phyloP scores from a whole-genome alignment of 2,888 invertebrate genomes.

The Melieria crassipennis region DNA sequence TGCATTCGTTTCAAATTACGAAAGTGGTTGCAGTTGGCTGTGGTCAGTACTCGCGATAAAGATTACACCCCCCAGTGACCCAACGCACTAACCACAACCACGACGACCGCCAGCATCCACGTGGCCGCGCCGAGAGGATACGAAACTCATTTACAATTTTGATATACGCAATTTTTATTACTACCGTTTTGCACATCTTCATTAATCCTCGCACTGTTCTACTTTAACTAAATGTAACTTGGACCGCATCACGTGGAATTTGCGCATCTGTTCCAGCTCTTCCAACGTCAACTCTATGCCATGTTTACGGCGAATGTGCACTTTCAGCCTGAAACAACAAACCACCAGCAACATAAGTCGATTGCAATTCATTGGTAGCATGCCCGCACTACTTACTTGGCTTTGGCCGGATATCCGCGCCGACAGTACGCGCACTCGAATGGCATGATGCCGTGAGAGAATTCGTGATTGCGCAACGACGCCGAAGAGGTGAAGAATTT shows the following conservation, averaged over 20 bases:
- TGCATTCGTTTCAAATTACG: too few species aligned
- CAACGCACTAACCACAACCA: too few species aligned
- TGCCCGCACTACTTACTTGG: slow-evolving; percentile 46
- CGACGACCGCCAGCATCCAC: too few species aligned
- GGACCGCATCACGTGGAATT: slow-evolving; percentile 49
- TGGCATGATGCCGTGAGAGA: slow-evolving; percentile 51
- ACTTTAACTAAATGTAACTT: slow-evolving; percentile 48
- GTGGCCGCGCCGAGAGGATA: too few species aligned
- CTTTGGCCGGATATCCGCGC: slow-evolving; percentile 50
- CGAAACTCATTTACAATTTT: too few species aligned
- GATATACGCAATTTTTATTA: too few species aligned
- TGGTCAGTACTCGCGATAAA: too few species aligned
- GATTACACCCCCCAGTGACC: too few species aligned
- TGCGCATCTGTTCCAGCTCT: slow-evolving; percentile 52
- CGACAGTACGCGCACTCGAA: slow-evolving; percentile 52
- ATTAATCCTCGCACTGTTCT: background rate
- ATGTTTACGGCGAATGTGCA: slow-evolving; percentile 51
- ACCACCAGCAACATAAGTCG: slow-evolving; percentile 7
- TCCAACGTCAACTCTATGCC: slow-evolving; percentile 43
- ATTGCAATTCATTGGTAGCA: background rate
- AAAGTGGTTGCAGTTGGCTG: too few species aligned
- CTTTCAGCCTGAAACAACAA: slow-evolving; percentile 43
- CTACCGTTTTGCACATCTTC: too few species aligned
- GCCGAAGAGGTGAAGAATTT: slow-evolving; percentile 53
- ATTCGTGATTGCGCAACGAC: slow-evolving; percentile 54